Evolutionary conservation across 2,888 invertebrate species (phyloP).

Genomic region (Noctua comes): DNA sequence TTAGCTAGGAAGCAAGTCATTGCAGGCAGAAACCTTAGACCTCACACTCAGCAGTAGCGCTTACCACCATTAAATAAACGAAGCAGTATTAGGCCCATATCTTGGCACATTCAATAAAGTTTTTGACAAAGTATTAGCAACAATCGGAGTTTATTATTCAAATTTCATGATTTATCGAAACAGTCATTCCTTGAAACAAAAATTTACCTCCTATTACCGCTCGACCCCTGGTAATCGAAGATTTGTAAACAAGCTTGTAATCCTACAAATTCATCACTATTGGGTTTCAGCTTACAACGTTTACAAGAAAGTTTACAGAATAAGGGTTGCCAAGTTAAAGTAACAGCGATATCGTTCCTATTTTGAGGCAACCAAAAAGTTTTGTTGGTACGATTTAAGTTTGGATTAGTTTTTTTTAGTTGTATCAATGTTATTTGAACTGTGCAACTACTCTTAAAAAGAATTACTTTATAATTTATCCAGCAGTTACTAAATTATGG

Average conservation of each 20-base stretch:
- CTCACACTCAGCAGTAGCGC: too few relatives aligned
- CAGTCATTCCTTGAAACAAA: neutral
- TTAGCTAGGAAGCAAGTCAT: neutral
- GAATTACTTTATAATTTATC: neutral
- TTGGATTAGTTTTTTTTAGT: neutral
- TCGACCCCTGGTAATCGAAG: slow-evolving; percentile 36
- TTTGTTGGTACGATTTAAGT: slow-evolving; percentile 14
- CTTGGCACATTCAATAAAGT: neutral
- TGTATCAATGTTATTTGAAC: neutral
- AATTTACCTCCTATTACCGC: slow-evolving; percentile 1
- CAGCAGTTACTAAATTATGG: neutral
- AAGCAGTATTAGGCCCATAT: neutral
- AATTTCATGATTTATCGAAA: slow-evolving; percentile 1
- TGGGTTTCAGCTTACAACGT: slow-evolving; percentile 29
- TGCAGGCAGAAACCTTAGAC: neutral
- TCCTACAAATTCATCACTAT: slow-evolving; percentile 27
- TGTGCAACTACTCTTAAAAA: neutral
- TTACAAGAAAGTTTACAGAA: slow-evolving; percentile 12
- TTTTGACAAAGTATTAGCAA: neutral
- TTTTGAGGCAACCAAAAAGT: slow-evolving; percentile 5
- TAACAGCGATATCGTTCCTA: neutral
- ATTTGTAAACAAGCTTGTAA: slow-evolving; percentile 33
- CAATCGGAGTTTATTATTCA: neutral
- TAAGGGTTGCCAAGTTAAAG: slow-evolving; percentile 1
- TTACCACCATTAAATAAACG: neutral